These are phyloP conservation scores for Tiliqua scincoides DNA, from an alignment of 2,113 vertebrate species.

Conservation along the genomic window DNA sequence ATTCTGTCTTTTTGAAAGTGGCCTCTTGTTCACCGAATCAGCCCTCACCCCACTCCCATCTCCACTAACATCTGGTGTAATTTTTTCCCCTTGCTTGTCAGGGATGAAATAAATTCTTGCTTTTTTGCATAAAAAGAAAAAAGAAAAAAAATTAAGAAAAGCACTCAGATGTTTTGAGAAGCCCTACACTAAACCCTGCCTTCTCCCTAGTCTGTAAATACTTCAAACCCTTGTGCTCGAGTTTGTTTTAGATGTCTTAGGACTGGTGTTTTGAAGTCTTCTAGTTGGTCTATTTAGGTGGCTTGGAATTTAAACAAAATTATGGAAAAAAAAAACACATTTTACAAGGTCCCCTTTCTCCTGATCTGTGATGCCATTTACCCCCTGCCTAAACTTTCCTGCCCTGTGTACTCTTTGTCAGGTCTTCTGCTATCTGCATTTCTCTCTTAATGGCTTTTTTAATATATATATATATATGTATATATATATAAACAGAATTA, in stretches of 20 bases:
- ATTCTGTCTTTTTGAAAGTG: slow-evolving; percentile 30
- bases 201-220: slow-evolving; percentile 26
- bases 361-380: slow-evolving; percentile 6
- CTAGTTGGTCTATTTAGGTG: slow-evolving; percentile 40
- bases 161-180: slow-evolving; percentile 28
- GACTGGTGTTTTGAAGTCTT: slow-evolving; percentile 42
- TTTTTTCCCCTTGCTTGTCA: slow-evolving; percentile 18
- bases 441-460: slow-evolving; percentile 22
- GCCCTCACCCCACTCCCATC: background rate
- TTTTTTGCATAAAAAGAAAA: slow-evolving; percentile 37
- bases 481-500: slow-evolving; percentile 35
- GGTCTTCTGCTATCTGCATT: slow-evolving; percentile 26
- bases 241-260: slow-evolving; percentile 42
- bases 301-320: slow-evolving; percentile 23
- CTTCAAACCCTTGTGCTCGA: slow-evolving; percentile 22
- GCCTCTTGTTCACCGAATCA: slow-evolving; percentile 23
- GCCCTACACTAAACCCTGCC: background rate
- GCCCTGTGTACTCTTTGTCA: slow-evolving; percentile 31
- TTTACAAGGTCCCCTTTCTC: slow-evolving; percentile 5
- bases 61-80: background rate
- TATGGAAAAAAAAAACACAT: background rate
- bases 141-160: slow-evolving; percentile 7
- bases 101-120: slow-evolving; percentile 2
- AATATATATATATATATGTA: slow-evolving; percentile 24
- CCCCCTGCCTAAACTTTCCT: background rate